Evolutionary conservation across 2,113 vertebrate species (phyloP).

Genomic region (Dromiciops gliroides): DNA sequence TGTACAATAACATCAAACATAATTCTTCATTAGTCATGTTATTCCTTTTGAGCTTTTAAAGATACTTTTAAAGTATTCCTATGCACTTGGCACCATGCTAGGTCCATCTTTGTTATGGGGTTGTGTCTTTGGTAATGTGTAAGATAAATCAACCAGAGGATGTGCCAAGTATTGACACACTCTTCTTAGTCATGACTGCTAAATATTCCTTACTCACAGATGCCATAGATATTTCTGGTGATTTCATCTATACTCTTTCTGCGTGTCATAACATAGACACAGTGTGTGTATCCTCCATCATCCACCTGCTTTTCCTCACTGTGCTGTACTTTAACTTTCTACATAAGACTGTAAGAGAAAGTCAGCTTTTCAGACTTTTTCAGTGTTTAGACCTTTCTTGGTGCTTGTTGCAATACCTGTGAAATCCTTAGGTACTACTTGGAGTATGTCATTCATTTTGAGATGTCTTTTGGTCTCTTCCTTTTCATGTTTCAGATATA

Average conservation of each 20-base stretch:
- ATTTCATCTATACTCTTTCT: not conserved
- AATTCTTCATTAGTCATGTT: too few relatives aligned
- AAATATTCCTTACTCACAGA: not conserved
- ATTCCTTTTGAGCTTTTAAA: conserved; percentile 41
- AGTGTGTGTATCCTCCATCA: not conserved
- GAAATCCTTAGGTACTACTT: not conserved
- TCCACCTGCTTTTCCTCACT: not conserved
- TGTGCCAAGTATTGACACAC: not conserved
- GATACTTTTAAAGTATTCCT: conserved; percentile 24
- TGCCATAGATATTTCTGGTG: not conserved
- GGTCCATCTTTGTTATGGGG: not conserved
- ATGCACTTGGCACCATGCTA: too few relatives aligned
- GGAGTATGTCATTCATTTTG: too few relatives aligned
- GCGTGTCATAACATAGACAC: not conserved
- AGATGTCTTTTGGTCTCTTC: not conserved
- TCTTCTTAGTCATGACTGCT: not conserved
- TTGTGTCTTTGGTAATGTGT: not conserved
- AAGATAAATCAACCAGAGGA: not conserved
- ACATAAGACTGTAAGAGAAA: not conserved
- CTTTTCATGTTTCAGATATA: too few relatives aligned
- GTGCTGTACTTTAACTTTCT: not conserved
- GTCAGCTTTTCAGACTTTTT: not conserved
- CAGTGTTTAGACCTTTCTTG: not conserved
- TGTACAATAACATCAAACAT: too few relatives aligned
- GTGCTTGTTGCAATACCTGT: not conserved